Percentiles rank a stretch among this genome's conserved stretches.
These are phyloP conservation scores for Rostratula benghalensis DNA, from an alignment of 2,113 vertebrate species.

Conservation along the genomic window DNA sequence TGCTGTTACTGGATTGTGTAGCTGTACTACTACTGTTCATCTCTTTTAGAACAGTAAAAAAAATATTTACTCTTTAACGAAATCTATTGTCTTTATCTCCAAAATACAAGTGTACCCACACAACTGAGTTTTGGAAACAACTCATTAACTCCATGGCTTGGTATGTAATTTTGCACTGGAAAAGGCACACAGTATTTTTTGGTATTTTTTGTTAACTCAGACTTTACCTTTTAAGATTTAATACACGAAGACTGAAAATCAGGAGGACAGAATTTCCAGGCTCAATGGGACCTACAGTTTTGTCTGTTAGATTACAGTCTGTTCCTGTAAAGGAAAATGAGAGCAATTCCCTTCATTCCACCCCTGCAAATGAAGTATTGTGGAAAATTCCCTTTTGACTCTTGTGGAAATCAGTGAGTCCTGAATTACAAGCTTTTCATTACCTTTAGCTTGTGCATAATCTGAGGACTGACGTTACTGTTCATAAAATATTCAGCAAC, in stretches of 20 bases:
- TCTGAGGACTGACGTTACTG: neutral
- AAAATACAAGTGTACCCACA: neutral
- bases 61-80: neutral
- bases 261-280: neutral
- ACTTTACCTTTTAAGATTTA: neutral
- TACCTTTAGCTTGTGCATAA: neutral
- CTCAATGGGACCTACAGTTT: neutral
- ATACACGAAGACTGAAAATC: neutral
- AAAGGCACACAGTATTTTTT: neutral
- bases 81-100: neutral
- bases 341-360: neutral
- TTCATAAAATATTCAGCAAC: neutral
- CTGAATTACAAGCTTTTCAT: neutral
- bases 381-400: neutral
- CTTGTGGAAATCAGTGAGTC: neutral
- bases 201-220: neutral
- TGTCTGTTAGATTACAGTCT: neutral
- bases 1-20: neutral
- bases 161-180: neutral
- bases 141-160: neutral
- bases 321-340: neutral
- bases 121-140: neutral
- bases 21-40: neutral
- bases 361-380: neutral
- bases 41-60: neutral